Conservation (phyloP, 2,113 vertebrate species). For the Mus musculus region GRCm39 chr1:168111001-168111500, state of each 20-base stretch:
- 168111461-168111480: too few species aligned
- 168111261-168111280: too few species aligned
- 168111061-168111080: not conserved
- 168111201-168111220: not conserved
- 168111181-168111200: too few species aligned
- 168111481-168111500: accelerated
- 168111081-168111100: not conserved
- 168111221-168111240: not conserved
- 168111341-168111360: not conserved
- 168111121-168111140: not conserved
- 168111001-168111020: not conserved
- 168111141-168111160: not conserved
- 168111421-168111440: not conserved
- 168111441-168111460: accelerated
- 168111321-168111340: too few species aligned
- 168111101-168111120: not conserved
- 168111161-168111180: not conserved
- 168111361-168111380: not conserved
- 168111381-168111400: not conserved
- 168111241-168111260: too few species aligned
- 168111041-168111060: not conserved
- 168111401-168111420: not conserved
- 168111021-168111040: not conserved
- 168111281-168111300: too few species aligned
- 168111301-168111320: too few species aligned